Evolutionary conservation across 2,888 invertebrate species (phyloP).

Genomic region (Scrobipalpa atriplicella): DNA sequence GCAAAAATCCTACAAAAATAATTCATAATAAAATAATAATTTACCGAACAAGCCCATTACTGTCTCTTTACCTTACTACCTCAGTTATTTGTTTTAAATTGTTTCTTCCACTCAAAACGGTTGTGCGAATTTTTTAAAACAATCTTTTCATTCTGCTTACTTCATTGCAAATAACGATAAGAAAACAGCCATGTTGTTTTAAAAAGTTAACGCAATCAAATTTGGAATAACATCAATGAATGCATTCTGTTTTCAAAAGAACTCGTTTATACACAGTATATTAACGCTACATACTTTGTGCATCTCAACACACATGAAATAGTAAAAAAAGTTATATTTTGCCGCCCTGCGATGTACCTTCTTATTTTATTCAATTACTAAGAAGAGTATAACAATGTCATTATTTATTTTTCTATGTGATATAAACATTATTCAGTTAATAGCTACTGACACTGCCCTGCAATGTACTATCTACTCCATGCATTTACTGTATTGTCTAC

Average conservation of each 20-base stretch:
- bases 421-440: too few species aligned
- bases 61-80: neutral
- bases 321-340: too few species aligned
- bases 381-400: too few species aligned
- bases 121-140: slow-evolving; percentile 17
- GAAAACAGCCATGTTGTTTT: slow-evolving; percentile 18
- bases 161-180: slow-evolving; percentile 19
- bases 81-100: neutral
- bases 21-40: neutral
- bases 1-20: neutral
- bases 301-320: too few species aligned
- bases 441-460: too few species aligned
- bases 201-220: slow-evolving; percentile 5
- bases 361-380: too few species aligned
- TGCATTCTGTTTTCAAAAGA: neutral
- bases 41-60: neutral
- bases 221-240: neutral
- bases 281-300: too few species aligned
- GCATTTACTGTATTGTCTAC: too few species aligned
- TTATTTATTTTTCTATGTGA: too few species aligned
- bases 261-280: too few species aligned
- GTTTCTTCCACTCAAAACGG: neutral
- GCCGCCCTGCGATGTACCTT: too few species aligned
- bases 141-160: slow-evolving; percentile 12
- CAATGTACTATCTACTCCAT: too few species aligned